These are phyloP conservation scores for Xanthia icteritia DNA, from an alignment of 2,888 invertebrate species.

Conservation along the genomic window DNA sequence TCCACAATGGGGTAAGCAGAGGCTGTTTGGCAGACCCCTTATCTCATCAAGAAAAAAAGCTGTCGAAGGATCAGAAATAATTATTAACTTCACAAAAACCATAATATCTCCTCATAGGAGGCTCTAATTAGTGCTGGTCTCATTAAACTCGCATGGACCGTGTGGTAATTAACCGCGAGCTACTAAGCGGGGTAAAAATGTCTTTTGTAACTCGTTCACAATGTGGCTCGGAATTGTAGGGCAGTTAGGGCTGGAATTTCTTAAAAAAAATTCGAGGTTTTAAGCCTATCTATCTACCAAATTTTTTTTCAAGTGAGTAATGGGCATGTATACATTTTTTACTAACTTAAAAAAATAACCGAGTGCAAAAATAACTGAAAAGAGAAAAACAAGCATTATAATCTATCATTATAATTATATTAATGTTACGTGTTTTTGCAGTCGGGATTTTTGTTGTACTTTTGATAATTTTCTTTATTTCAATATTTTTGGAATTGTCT, in stretches of 20 bases:
- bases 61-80: neutral
- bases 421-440: no score
- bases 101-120: slow-evolving; percentile 5
- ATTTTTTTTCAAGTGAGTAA: neutral
- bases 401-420: no score
- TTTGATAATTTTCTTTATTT: no score
- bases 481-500: no score
- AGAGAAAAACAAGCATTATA: no score
- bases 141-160: slow-evolving; percentile 63
- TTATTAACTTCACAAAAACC: slow-evolving; percentile 8
- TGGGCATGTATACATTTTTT: neutral
- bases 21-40: neutral
- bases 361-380: no score
- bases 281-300: neutral
- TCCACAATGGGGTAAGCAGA: neutral
- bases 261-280: neutral
- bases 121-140: slow-evolving; percentile 60
- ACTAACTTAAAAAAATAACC: no score
- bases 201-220: slow-evolving; percentile 39
- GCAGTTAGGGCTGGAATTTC: neutral
- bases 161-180: slow-evolving; percentile 59
- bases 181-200: slow-evolving; percentile 46
- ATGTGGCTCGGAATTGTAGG: slow-evolving; percentile 26
- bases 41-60: neutral
- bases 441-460: no score